These are phyloP conservation scores for Crotalus helleri DNA, from an alignment of 2,113 vertebrate genomes.

Conservation along the genomic window DNA sequence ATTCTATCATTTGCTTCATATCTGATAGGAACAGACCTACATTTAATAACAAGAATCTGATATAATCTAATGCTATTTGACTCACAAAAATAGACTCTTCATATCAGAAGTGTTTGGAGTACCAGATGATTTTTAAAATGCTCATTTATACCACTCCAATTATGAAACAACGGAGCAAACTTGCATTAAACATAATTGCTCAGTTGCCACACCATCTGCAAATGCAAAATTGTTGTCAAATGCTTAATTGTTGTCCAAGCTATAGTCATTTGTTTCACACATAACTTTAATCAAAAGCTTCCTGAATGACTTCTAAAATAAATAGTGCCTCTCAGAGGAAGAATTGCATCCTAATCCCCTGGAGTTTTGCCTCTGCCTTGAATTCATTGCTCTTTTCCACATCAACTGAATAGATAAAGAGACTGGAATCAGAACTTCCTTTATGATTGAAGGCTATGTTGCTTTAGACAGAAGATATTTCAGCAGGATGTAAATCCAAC, in stretches of 20 bases:
- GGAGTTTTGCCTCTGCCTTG: conserved; percentile 12
- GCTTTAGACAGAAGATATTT: neutral
- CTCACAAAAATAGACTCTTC: neutral
- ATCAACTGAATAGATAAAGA: neutral
- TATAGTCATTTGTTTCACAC: neutral
- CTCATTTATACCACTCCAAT: conserved; percentile 13
- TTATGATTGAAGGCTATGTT: neutral
- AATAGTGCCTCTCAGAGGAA: neutral
- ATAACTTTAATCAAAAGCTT: neutral
- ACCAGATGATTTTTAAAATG: conserved; percentile 15
- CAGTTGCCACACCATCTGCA: neutral
- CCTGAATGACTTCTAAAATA: neutral
- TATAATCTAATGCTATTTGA: neutral
- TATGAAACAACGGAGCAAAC: conserved; percentile 46
- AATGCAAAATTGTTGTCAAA: neutral
- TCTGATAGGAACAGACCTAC: neutral
- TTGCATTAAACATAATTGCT: neutral
- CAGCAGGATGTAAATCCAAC: neutral
- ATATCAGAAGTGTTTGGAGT: neutral
- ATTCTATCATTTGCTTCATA: neutral
- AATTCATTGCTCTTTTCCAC: neutral
- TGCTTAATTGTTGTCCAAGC: neutral
- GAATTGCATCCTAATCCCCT: neutral
- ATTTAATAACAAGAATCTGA: neutral
- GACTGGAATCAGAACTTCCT: neutral